Evolutionary conservation across 2,113 vertebrate genomes (phyloP), one percentile per base, ranked within the genome.

Genomic region (Phoenicopterus ruber): DNA sequence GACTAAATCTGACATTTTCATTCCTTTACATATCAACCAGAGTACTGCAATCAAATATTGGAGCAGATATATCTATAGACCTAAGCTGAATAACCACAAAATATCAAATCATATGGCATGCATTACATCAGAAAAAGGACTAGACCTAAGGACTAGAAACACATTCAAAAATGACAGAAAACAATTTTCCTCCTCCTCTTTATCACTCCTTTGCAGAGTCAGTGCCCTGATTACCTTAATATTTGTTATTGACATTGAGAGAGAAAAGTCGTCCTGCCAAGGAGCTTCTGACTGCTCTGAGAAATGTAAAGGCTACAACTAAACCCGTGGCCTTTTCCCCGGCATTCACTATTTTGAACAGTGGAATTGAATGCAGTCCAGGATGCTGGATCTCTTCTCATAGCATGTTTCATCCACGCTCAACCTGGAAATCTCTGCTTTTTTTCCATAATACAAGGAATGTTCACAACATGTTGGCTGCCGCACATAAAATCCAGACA

Each of bases 151-250:
- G 36, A 89, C 55, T 66, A 86, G 31, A 86, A 88, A 65, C 55
- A 95, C 44, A 69, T 67, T 76, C 16, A 78, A 87, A 97, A 91
- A 83, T 81, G 47, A 49, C 47, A 83, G 79, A 90, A 94, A 90
- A 80, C 40, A 63, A 55, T 89, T 93, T 81, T 88, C n/a, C 25
- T 94, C 73, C 46, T 91, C 54, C 49, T 94, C 22, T 93, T 91
- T 94, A 65, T 72, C 73, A 47, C 29, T 76, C 38, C 25, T 93
- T 86, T 92, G 32, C 25, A 89, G 21, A 86, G 31, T 46, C 4
- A 4, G 69, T 92, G 24, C 47, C 19, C 47, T 78, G 62, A 61
- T 89, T 76, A 72, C 49, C 61, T 91, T 70, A 71, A 62, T 52
- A 76, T 89, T 95, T 63, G 29, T 66, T 71, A 72, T 7, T 76